Percentiles rank a stretch among this genome's conserved stretches.
phyloP scores from a whole-genome alignment of 30 jellyfish, hydroid and myxozoan genomes.

The Cassiopea xamachana region DNA sequence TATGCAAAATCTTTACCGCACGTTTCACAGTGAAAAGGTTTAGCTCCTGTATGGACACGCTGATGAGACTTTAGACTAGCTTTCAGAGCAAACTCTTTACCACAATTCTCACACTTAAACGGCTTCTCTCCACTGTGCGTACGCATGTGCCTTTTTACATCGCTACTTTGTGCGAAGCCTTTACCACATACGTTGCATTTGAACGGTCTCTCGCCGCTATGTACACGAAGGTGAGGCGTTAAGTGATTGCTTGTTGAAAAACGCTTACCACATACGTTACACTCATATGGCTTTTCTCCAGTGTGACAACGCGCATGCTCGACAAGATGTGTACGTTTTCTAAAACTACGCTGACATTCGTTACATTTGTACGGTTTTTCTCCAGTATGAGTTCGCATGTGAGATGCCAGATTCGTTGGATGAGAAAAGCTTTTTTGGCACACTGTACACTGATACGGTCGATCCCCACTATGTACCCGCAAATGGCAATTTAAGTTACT shows the following conservation, averaged over 20 bases:
- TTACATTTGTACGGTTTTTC: slow-evolving; percentile 12
- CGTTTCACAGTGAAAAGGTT: neutral
- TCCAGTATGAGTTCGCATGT: slow-evolving; percentile 6
- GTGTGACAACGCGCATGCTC: slow-evolving; percentile 14
- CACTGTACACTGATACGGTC: neutral
- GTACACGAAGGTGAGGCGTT: slow-evolving; percentile 13
- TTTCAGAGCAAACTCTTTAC: slow-evolving; percentile 4
- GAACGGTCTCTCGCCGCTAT: slow-evolving; percentile 27
- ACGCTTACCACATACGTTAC: slow-evolving; percentile 21
- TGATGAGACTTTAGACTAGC: slow-evolving; percentile 11
- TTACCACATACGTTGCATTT: slow-evolving; percentile 30
- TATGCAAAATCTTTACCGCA: neutral
- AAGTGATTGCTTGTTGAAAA: neutral
- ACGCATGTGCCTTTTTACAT: slow-evolving; percentile 6
- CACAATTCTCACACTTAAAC: slow-evolving; percentile 16
- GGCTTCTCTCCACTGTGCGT: slow-evolving; percentile 29
- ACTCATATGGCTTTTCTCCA: slow-evolving; percentile 10
- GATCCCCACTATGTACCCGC: slow-evolving; percentile 13
- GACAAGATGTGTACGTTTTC: neutral
- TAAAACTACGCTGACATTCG: neutral
- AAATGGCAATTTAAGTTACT: slow-evolving; percentile 4
- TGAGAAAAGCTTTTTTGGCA: slow-evolving; percentile 1
- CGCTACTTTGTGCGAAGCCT: neutral
- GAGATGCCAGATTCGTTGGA: neutral
- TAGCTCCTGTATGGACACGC: slow-evolving; percentile 11